These are phyloP conservation scores for Phycodurus eques DNA, from an alignment of 2,113 vertebrate genomes.

Conservation along the genomic window DNA sequence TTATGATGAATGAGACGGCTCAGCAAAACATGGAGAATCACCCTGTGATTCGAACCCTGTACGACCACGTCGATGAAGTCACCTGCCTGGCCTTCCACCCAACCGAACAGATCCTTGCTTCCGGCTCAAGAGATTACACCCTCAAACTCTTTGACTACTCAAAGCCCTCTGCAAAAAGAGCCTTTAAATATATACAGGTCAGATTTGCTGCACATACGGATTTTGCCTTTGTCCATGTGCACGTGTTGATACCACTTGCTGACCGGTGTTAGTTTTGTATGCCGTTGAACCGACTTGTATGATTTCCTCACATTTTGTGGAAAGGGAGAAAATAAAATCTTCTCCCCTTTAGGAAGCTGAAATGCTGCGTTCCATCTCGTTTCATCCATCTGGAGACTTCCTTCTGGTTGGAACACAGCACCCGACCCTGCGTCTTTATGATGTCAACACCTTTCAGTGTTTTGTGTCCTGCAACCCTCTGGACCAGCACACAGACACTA, in stretches of 20 bases:
- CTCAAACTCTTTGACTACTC: constrained; percentile 98
- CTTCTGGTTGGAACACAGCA: constrained; percentile 96
- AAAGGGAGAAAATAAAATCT: neutral
- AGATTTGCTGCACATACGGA: constrained; percentile 11
- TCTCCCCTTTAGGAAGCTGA: constrained; percentile 85
- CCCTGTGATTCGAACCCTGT: constrained; percentile 93
- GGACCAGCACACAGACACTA: constrained; percentile 96
- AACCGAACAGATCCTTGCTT: constrained; percentile 94
- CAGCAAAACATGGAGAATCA: constrained; percentile 99
- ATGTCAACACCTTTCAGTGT: constrained; percentile 97
- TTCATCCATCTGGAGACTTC: constrained; percentile 95
- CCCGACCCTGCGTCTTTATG: constrained; percentile 92
- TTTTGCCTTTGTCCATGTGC: neutral
- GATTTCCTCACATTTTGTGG: neutral
- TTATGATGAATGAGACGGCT: constrained; percentile 99
- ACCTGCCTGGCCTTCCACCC: constrained; percentile 96
- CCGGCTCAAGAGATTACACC: constrained; percentile 95
- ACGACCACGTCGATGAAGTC: constrained; percentile 97
- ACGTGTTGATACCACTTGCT: neutral
- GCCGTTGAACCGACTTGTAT: no score
- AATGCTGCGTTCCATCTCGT: constrained; percentile 95
- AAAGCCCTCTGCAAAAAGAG: constrained; percentile 96
- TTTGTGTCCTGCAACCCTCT: constrained; percentile 96
- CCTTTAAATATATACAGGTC: constrained; percentile 98
- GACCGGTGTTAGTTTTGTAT: neutral